Evolutionary conservation across 1,140 invertebrate genomes (phyloP).

Genomic region (Hestina assimilis): DNA sequence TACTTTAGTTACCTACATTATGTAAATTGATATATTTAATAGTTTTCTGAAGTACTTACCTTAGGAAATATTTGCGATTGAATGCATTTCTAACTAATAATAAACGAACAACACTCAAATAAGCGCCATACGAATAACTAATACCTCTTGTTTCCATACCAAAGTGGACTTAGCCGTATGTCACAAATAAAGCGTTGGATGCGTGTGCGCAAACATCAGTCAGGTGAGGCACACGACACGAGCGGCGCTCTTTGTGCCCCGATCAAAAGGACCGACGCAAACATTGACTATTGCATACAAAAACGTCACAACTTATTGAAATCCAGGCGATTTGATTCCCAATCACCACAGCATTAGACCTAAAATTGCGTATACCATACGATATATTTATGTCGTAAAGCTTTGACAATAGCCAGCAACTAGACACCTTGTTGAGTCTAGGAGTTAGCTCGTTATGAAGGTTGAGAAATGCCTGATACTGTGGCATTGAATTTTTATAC

Average conservation of each 20-base stretch:
- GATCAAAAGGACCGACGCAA: slow-evolving; percentile 55
- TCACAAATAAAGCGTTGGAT: slow-evolving; percentile 20
- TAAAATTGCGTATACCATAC: background rate
- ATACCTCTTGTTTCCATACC: slow-evolving; percentile 19
- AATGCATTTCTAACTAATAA: too few relatives aligned
- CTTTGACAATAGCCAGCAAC: slow-evolving; percentile 26
- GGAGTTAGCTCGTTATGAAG: slow-evolving; percentile 39
- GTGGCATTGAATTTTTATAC: slow-evolving; percentile 25
- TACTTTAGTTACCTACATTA: too few relatives aligned
- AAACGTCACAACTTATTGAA: slow-evolving; percentile 13
- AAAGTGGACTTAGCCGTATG: slow-evolving; percentile 22
- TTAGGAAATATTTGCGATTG: too few relatives aligned
- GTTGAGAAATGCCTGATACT: slow-evolving; percentile 19
- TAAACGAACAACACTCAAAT: background rate
- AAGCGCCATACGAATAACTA: slow-evolving; percentile 17
- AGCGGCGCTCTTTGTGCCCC: slow-evolving; percentile 50
- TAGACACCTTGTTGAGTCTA: slow-evolving; percentile 57
- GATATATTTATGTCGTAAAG: background rate
- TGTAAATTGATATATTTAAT: too few relatives aligned
- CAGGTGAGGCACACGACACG: slow-evolving; percentile 58
- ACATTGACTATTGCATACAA: slow-evolving; percentile 28
- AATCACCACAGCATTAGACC: background rate
- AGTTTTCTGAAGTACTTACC: too few relatives aligned
- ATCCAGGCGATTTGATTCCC: background rate
- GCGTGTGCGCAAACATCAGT: slow-evolving; percentile 46